Base-by-base conservation (phyloP, 92 coral and sea anemone genomes). In the Pocillopora meandrina region DNA sequence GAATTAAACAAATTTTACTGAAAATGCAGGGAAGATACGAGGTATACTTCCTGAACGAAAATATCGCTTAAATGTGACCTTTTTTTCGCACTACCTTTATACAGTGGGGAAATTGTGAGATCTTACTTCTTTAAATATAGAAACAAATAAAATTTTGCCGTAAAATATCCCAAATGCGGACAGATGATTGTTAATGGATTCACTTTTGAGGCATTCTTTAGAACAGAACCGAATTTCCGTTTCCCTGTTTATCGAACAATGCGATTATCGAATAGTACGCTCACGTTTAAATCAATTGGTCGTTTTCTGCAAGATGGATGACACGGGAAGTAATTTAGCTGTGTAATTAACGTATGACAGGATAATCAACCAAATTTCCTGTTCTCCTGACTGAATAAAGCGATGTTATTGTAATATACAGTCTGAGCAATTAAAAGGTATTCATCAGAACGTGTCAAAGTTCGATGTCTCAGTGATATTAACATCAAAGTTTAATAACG, bases 21-120 rank as follows among this genome's bases (percentile, higher is more conserved):
- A 34, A 36, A 12, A 71, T 31, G 23, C 3, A 65, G 34, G n/a
- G 34, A 58, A 36, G 26, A 14, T 31, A 31, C 19, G 59, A 56
- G 35, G 56, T 31, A 18, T 13, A 55, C 21, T 35, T 79, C 49
- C 57, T 55, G 65, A 12, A 21, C 61, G 52, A 62, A 78, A n/a
- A 16, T 78, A 16, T 20, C 33, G 52, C 72, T 64, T 35, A 21
- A 65, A 26, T 52, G 26, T 14, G 3, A 49, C 8, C 31, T 36
- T 20, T 23, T 65, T 23, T 78, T n/a, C 56, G 75, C 55, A 58
- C 35, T 79, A 55, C 67, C 83, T 67, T 65, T 79, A 79, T 67
- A 79, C 60, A 47, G 72, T 12, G 59, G 21, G 33, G 68, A 18
- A 18, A 20, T 3, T 18, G 80, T n/a, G 61, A 17, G 31, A 20